Evolutionary conservation across 2,797 vertebrate genomes (phyloP).

Genomic region (Pampus argenteus): DNA sequence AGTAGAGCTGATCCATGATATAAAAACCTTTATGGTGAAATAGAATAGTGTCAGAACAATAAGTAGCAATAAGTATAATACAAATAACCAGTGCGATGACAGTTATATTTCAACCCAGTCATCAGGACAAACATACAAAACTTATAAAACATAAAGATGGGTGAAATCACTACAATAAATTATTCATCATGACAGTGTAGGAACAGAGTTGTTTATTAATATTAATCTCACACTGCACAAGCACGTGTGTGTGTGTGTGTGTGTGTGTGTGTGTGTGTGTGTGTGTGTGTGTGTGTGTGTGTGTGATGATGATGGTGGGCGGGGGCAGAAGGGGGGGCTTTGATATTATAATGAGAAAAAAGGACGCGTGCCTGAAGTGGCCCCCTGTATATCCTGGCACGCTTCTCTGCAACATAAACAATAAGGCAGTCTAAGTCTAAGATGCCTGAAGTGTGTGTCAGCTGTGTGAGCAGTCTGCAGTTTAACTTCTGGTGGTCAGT

Average conservation of each 20-base stretch:
- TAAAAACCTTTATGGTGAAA: not conserved
- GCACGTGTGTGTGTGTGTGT: slow-evolving; percentile 7
- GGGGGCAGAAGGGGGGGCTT: slow-evolving; percentile 13
- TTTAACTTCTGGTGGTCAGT: not conserved
- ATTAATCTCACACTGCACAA: not conserved
- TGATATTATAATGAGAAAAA: slow-evolving; percentile 76
- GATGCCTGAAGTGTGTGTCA: not conserved
- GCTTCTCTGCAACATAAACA: slow-evolving; percentile 41
- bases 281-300: slow-evolving; percentile 33
- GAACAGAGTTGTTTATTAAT: not conserved
- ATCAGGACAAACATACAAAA: not conserved
- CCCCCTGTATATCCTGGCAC: slow-evolving; percentile 58
- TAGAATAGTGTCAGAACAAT: not conserved
- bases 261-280: slow-evolving; percentile 25
- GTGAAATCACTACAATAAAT: not conserved
- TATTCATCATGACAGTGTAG: not conserved
- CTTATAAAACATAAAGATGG: not conserved
- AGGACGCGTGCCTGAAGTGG: slow-evolving; percentile 76
- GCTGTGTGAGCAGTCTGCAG: too few species aligned
- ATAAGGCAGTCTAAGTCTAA: not conserved
- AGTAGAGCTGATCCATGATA: not conserved
- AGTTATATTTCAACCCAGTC: not conserved
- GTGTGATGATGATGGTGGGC: slow-evolving; percentile 2
- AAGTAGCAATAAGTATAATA: not conserved
- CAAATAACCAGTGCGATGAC: not conserved